Conservation (phyloP, 2,113 vertebrate species). For the Bolborhynchus lineola region DNA sequence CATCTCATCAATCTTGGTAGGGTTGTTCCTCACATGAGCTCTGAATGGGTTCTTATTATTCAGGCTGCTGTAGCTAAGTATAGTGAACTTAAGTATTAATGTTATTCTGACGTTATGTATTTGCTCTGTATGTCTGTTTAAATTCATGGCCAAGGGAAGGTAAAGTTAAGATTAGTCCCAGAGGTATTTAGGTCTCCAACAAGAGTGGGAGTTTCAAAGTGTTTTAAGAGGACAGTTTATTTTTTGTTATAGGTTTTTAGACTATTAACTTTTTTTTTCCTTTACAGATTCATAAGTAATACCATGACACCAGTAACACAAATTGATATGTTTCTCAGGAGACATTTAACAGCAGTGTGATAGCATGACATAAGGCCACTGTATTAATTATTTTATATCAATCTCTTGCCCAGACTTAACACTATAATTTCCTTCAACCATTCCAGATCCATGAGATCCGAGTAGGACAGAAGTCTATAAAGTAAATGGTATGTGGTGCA, state of each 20-base stretch:
- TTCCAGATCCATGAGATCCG: neutral
- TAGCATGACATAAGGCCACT: neutral
- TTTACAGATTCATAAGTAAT: neutral
- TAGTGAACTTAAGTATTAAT: neutral
- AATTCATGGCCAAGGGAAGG: neutral
- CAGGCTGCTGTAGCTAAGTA: neutral
- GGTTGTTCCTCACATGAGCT: neutral
- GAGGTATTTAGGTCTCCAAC: neutral
- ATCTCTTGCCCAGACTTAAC: neutral
- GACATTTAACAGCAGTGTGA: neutral
- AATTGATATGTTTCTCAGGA: rapidly evolving
- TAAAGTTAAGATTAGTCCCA: neutral
- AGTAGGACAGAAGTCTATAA: neutral
- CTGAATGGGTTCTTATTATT: neutral
- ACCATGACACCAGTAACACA: neutral
- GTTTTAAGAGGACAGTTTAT: neutral
- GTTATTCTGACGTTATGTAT: neutral
- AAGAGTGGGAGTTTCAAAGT: neutral
- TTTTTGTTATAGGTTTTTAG: neutral
- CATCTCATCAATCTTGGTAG: neutral
- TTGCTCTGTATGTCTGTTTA: neutral
- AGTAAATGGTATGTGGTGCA: neutral
- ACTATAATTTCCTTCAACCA: neutral
- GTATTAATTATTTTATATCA: neutral
- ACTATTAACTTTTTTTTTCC: neutral